A percentile compares a stretch with the other conserved stretches of the same genome.
Conservation (phyloP, 2,888 invertebrate genomes). For the Parnassius glacialis region DNA sequence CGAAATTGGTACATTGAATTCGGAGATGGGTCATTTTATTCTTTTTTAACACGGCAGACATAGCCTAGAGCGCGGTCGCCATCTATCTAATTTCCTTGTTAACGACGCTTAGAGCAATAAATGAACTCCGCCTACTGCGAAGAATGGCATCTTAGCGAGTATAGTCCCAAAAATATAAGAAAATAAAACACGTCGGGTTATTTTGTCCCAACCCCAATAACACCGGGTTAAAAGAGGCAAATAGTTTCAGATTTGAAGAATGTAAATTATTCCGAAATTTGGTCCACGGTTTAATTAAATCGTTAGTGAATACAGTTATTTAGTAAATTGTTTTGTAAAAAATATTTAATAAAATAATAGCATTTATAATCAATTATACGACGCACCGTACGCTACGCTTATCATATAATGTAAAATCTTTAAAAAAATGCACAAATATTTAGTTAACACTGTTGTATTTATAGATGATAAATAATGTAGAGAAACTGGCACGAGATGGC, state of each 20-base stretch:
- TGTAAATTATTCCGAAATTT: background rate
- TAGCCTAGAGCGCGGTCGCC: no score
- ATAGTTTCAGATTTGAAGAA: background rate
- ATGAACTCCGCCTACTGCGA: no score
- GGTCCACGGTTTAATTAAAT: background rate
- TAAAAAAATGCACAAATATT: conserved; percentile 44
- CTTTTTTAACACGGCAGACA: no score
- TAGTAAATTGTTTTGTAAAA: conserved; percentile 21
- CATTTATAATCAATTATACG: conserved; percentile 14
- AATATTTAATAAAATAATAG: conserved; percentile 11
- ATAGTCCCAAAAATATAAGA: no score
- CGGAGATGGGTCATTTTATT: no score
- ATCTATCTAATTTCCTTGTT: no score
- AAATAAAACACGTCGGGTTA: no score
- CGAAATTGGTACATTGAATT: no score
- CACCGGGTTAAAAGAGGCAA: background rate
- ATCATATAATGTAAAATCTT: conserved; percentile 38
- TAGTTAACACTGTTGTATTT: conserved; percentile 42
- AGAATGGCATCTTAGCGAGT: no score
- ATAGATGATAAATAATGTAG: conserved; percentile 40
- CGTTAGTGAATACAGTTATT: background rate
- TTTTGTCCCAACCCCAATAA: no score
- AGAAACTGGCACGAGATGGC: conserved; percentile 22
- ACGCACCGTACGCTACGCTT: conserved; percentile 26
- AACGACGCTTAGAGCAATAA: no score